Percentiles rank a stretch among this genome's conserved stretches.
Conservation (phyloP, 1,140 invertebrate species). For the Drosophila santomea region DNA sequence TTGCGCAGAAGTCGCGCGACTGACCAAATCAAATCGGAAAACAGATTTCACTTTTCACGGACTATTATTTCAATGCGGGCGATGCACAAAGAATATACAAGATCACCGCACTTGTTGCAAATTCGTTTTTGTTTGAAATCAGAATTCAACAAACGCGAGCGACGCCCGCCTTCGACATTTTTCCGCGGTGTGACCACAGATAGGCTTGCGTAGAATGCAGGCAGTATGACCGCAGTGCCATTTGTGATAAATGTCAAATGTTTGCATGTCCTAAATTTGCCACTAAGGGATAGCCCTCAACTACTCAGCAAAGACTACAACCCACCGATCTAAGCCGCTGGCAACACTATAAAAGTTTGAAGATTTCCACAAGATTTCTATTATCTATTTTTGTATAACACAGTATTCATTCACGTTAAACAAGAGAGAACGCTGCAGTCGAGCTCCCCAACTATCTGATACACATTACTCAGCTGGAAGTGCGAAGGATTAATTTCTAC, state of each 20-base stretch:
- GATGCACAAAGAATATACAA: conserved; percentile 2
- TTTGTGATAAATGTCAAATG: neutral
- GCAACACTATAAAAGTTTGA: no score
- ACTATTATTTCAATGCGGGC: neutral
- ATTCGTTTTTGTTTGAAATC: conserved; percentile 6
- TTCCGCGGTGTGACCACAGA: neutral
- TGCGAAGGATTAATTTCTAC: no score
- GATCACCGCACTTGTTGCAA: conserved; percentile 26
- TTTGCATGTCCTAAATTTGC: neutral
- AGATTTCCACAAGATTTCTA: no score
- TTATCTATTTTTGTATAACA: no score
- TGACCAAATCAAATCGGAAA: conserved; percentile 6
- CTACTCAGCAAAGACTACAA: no score
- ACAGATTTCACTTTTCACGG: conserved; percentile 10
- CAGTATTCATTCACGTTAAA: no score
- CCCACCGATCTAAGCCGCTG: no score
- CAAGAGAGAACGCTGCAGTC: no score
- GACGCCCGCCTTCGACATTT: conserved; percentile 19
- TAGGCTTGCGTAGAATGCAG: neutral
- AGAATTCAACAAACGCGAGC: conserved; percentile 21
- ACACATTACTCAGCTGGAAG: no score
- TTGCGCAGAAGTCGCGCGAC: conserved; percentile 4
- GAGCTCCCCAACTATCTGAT: no score
- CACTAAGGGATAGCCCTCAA: neutral
- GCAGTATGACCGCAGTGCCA: neutral